Base-by-base conservation (phyloP, 2,113 vertebrate species). In the Tympanuchus pallidicinctus region DNA sequence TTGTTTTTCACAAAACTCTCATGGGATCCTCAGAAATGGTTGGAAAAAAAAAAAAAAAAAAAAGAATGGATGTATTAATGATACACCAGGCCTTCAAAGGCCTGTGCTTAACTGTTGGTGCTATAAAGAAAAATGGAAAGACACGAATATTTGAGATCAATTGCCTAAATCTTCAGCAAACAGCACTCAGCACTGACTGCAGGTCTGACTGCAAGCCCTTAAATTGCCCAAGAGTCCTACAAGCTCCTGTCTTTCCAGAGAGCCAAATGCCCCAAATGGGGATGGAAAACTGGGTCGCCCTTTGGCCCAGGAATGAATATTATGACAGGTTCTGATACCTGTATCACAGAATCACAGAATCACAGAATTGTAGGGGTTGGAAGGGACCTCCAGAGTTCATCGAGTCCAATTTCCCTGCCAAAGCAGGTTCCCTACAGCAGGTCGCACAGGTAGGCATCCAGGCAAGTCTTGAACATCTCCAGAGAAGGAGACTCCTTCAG, bases 221-320 rank as follows among this genome's bases (percentile, higher is more conserved):
- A 47, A 79, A 73, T 32, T 11, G 3, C 10, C 38, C 21, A 30
- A 19, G 28, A 82, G 20, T 9, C 1, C 0, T 60, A 22, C 40
- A 54, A 57, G 36, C 9, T 75, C 34, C 52, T 73, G 40, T 22
- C 8, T 3, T 69, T 18, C 14, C 64, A 70, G 61, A 84, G 47
- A 64, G 75, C 6, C 0, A 0, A 63, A 10, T 4, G 1, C 6
- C 63, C 32, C 16, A 3, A 64, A 65, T 11, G 11, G 32, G 10
- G 24, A 36, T 30, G 52, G 45, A 42, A 56, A 16, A 36, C 8
- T 21, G 42, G 12, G 32, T 32, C 89, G 21, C 72, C 16, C 16
- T 63, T 59, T 50, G 64, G 48, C 20, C 63, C 20, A 59, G 22
- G 11, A n/a, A n/a, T 67, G 47, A 43, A 60, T 27, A 24, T 82